Base-by-base conservation (phyloP, 1,140 invertebrate species). In the Achroia grisella region DNA sequence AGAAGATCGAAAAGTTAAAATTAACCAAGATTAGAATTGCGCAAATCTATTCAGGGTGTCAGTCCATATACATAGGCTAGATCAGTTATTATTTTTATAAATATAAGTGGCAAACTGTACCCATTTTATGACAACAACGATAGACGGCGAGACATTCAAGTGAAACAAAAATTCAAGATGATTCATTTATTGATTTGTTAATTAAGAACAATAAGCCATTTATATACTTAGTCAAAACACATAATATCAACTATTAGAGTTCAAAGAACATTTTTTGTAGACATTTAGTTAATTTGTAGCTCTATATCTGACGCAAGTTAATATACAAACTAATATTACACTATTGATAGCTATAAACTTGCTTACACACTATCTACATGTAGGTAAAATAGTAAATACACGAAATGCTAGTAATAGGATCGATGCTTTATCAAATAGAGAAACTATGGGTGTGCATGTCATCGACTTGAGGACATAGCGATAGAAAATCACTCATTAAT, bases 191-290 rank as follows among this genome's bases (percentile, higher is more conserved):
- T 80, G 56, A 74, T 73, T 68, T 68, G 45, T 70, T 58, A 69
- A 70, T 64, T 61, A 71, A 74, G 74, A 77, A 71, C 64, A 69
- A 72, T 78, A 83, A 83, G 79, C 79, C 65, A 67, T 77, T 40
- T 39, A 49, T 53, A 75, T 71, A 73, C 61, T 70, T 78, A 78
- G 58, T 71, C 71, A 35, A 71, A 75, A 75, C 64, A 72, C 64
- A 56, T 70, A 54, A 58, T 47, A 49, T 56, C 40, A 62, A 65
- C 65, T 75, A 74, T 65, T 60, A 77, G 63, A 23, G 48, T 47
- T 76, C 53, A 64, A 73, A 73, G 64, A 69, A 72, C 52, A 51
- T 44, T 53, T 57, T 52, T 50, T 46, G 48, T 56, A 63, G 47
- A 60, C 52, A 55, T 52, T 55, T 56, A 23, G 17, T 23, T n/a